Evolutionary conservation across 2,113 vertebrate genomes (phyloP).

Genomic region (Scytalopus superciliaris): DNA sequence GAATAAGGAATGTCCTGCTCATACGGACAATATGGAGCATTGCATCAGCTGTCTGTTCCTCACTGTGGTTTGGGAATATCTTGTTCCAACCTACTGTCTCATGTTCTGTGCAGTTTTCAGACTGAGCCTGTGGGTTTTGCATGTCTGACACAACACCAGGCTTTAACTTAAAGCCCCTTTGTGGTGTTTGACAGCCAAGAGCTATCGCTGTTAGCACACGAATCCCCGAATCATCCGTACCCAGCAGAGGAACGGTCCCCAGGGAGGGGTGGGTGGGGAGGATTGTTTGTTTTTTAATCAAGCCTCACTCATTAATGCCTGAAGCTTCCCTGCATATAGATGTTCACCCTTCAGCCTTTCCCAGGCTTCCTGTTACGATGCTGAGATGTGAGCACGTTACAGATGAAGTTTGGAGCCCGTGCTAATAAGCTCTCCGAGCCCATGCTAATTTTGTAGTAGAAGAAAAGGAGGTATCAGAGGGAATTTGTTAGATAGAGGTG

Average conservation of each 20-base stretch:
- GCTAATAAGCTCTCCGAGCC: neutral
- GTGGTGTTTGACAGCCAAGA: neutral
- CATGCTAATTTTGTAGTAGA: neutral
- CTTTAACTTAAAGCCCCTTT: neutral
- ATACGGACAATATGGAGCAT: neutral
- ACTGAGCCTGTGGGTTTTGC: neutral
- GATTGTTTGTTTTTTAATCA: neutral
- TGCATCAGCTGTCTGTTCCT: neutral
- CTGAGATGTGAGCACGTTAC: neutral
- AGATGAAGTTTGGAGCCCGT: neutral
- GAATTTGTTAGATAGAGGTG: neutral
- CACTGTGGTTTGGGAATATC: neutral
- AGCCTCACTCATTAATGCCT: neutral
- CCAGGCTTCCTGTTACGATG: neutral
- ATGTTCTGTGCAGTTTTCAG: neutral
- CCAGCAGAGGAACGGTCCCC: neutral
- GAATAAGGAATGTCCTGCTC: neutral
- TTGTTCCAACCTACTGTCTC: neutral
- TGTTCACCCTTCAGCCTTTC: neutral
- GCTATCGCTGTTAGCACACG: neutral
- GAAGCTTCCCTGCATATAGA: neutral
- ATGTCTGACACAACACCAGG: neutral
- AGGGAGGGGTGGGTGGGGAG: neutral
- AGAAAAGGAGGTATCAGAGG: neutral
- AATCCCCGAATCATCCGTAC: neutral